Base-by-base conservation (phyloP, 1,140 invertebrate genomes). In the Ostrea denselamellosa region DNA sequence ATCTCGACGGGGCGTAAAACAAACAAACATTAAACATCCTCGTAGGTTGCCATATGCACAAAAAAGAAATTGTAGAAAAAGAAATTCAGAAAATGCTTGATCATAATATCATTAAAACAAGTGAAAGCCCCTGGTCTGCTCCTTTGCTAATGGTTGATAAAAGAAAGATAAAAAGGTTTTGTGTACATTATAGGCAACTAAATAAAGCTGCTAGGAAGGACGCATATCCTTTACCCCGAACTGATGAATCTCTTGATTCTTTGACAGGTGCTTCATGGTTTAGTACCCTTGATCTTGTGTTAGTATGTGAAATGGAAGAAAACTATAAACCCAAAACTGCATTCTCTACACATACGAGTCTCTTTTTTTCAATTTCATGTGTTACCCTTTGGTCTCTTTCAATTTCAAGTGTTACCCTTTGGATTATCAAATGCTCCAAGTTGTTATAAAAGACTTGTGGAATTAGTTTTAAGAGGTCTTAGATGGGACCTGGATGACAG, bases 91-190 rank as follows among this genome's bases (percentile, higher is more conserved):
- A 90, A 56, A 89, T 95, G 81, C 91, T 93, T 34, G 56, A 87
- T 19, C 88, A 93, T 82, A 94, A 93, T 65, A 92, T 95, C 28
- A 93, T 95, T 71, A 84, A 88, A 85, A 91, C 91, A 85, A 91
- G 93, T 71, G 87, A 89, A 89, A 94, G 93, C 8, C 93, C 95
- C 51, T 96, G 95, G 95, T 95, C 94, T 9, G 94, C 95, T 8
- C 95, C 95, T 1, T 90, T 96, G 10, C 95, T 96, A 2, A 92
- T 94, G 12, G 94, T 95, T 1, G 51, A 91, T n/a, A n/a, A 14
- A 96, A 96, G 86, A 68, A 92, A 0, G 91, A 96, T 91, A 95
- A 94, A 22, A 88, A 90, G 95, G 71, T 96, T 44, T 34, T 96
- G 95, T 91, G 94, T 92, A 4, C 95, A 96, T 92, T 96, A 95